A percentile compares a stretch with the other conserved stretches of the same genome.
These are phyloP conservation scores for Anniella stebbinsi DNA, from an alignment of 2,797 vertebrate genomes.

Conservation along the genomic window DNA sequence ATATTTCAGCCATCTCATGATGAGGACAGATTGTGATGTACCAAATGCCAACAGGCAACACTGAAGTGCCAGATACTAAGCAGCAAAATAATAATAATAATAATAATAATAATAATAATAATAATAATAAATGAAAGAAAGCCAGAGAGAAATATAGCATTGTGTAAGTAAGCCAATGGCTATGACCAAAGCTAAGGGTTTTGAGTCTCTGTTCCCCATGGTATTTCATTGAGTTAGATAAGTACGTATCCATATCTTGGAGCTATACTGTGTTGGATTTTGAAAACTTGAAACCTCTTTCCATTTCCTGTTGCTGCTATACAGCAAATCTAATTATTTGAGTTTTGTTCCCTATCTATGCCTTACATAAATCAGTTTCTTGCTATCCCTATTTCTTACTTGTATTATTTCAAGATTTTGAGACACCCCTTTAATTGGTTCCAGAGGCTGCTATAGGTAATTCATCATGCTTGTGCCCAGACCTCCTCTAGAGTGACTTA, in stretches of 20 bases:
- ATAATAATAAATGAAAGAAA: constrained; percentile 5
- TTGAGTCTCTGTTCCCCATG: not conserved
- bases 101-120: too few relatives aligned
- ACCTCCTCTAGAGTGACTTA: not conserved
- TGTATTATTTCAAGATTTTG: not conserved
- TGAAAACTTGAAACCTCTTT: not conserved
- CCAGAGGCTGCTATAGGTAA: not conserved
- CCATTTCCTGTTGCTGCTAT: not conserved
- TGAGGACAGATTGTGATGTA: not conserved
- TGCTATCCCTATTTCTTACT: not conserved
- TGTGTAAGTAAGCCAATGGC: not conserved
- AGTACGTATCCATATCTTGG: not conserved
- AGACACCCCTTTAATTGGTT: not conserved
- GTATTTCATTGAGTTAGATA: not conserved
- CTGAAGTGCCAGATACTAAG: not conserved
- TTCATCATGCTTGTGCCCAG: not conserved
- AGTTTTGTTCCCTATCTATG: not conserved
- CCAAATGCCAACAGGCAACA: not conserved
- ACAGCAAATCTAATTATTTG: not conserved
- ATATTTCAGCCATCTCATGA: not conserved
- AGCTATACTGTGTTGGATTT: not conserved
- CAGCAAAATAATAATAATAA: too few relatives aligned
- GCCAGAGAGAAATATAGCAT: not conserved
- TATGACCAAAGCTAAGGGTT: not conserved
- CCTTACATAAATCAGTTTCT: not conserved